These are phyloP conservation scores for Daktulosphaira vitifoliae DNA, from an alignment of 1,140 invertebrate genomes.

Conservation along the genomic window DNA sequence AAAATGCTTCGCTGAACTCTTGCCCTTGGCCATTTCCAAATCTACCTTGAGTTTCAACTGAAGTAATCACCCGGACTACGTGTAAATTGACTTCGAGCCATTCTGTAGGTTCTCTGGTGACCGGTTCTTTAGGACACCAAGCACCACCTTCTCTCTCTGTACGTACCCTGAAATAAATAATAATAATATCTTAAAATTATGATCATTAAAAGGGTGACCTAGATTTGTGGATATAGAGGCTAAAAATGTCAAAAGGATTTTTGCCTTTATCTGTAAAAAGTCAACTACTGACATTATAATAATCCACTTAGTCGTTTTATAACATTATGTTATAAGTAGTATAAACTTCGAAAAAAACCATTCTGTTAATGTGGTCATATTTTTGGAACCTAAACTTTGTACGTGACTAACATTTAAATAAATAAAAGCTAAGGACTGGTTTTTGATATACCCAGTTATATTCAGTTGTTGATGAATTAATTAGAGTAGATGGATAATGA, in stretches of 20 bases:
- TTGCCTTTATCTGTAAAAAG: conserved; percentile 30
- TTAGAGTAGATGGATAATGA: too few relatives aligned
- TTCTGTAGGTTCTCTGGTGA: conserved; percentile 61
- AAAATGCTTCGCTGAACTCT: conserved; percentile 68
- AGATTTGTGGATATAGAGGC: conserved; percentile 22
- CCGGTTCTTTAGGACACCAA: conserved; percentile 71
- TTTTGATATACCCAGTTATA: too few relatives aligned
- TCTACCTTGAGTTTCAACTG: conserved; percentile 73
- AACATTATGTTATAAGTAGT: not conserved
- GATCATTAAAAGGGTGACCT: conserved; percentile 24
- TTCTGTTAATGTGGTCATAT: conserved; percentile 20
- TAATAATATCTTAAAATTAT: conserved; percentile 33
- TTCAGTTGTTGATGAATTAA: too few relatives aligned
- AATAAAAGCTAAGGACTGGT: too few relatives aligned
- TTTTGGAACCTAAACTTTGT: conserved; percentile 29
- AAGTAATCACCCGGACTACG: conserved; percentile 63
- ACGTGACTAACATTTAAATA: conserved; percentile 24
- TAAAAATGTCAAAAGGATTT: conserved; percentile 33
- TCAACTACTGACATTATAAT: conserved; percentile 32
- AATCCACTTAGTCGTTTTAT: conserved; percentile 28
- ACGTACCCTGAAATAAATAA: conserved; percentile 56
- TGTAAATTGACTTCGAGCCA: conserved; percentile 72
- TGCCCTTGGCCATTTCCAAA: conserved; percentile 76
- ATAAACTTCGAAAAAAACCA: too few relatives aligned
- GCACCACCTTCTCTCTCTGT: conserved; percentile 71